Evolutionary conservation across 2,888 invertebrate genomes (phyloP).

Genomic region (Polydesmus complanatus): DNA sequence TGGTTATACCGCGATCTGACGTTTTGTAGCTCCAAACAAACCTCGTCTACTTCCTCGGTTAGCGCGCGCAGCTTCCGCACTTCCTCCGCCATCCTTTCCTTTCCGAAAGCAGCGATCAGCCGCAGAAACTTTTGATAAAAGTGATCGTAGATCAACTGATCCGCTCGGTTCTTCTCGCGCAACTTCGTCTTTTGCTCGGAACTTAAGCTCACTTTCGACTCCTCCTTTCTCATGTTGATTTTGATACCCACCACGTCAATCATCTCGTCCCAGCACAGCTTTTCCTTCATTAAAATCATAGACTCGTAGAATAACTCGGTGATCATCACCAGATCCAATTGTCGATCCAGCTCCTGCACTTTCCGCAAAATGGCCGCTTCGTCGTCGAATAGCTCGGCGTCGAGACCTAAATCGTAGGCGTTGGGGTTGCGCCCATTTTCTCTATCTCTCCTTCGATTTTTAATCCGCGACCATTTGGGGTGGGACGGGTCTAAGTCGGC

Average conservation of each 20-base stretch:
- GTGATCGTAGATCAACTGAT: slow-evolving; percentile 27
- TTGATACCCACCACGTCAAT: slow-evolving; percentile 28
- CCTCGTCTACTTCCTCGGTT: too few species aligned
- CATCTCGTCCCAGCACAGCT: slow-evolving; percentile 30
- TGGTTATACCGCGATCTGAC: too few species aligned
- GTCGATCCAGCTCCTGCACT: slow-evolving; percentile 19
- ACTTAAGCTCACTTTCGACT: background rate
- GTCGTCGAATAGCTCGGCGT: slow-evolving; percentile 1
- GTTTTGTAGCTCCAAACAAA: too few species aligned
- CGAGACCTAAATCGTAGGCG: slow-evolving; percentile 14
- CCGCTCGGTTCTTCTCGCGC: slow-evolving; percentile 18
- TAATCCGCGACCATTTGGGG: background rate
- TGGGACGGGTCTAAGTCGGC: background rate
- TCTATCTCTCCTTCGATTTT: too few species aligned
- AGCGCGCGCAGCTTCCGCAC: slow-evolving; percentile 17
- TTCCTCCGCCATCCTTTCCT: slow-evolving; percentile 19
- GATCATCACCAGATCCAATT: slow-evolving; percentile 28
- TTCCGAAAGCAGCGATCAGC: slow-evolving; percentile 15
- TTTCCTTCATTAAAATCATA: slow-evolving; percentile 27
- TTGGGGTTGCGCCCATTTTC: slow-evolving; percentile 15
- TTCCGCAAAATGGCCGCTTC: background rate
- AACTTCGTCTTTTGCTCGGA: slow-evolving; percentile 4
- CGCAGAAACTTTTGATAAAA: slow-evolving; percentile 20
- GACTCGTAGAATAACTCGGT: slow-evolving; percentile 31
- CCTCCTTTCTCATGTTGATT: slow-evolving; percentile 14